Base-by-base conservation (phyloP, 2,797 vertebrate genomes). In the Cyclopterus lumpus region DNA sequence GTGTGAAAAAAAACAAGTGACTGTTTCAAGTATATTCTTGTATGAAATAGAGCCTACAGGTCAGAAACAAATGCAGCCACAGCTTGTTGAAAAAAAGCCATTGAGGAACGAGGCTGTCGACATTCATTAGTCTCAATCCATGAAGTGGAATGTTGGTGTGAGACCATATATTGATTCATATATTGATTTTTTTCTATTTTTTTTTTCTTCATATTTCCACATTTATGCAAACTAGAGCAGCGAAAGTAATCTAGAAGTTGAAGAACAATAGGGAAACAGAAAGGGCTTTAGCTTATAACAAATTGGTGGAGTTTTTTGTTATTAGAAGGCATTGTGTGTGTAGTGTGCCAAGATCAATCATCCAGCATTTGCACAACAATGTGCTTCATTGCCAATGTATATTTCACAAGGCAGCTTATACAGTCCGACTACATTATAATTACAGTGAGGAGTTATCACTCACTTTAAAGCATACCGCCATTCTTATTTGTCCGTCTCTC, bases 91-190 rank as follows among this genome's bases (percentile, higher is more conserved):
- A 66, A 42, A 18, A 71, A 57, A 4, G 0, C 51, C 55, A 9
- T 42, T 28, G 20, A 69, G 59, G 49, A 71, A 68, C 77, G 60
- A 68, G 26, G 11, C 48, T 62, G 67, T 73, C 36, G 0, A 48
- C 59, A 69, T 74, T 67, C 48, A 74, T 68, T 76, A 67, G 5
- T 42, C 18, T 68, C 51, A 53, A 48, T 71, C 58, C 28, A 57
- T 34, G 9, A 59, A 59, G 58, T 36, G 38, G 48, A 40, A 42
- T 73, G 40, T 60, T 57, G 20, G 26, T 40, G 18, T 1, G 12
- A 57, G 40, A 73, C 51, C 48, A 57, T 36, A n/a, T 67, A 59
- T 81, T 58, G 68, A 73, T 58, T 53, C 4, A 38, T 57, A 11
- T 67, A 71, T 77, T 24, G 49, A 71, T 80, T 58, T 73, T 53